Evolutionary conservation across 2,797 vertebrate genomes (phyloP).

Genomic region (Chloroceryle amazona): DNA sequence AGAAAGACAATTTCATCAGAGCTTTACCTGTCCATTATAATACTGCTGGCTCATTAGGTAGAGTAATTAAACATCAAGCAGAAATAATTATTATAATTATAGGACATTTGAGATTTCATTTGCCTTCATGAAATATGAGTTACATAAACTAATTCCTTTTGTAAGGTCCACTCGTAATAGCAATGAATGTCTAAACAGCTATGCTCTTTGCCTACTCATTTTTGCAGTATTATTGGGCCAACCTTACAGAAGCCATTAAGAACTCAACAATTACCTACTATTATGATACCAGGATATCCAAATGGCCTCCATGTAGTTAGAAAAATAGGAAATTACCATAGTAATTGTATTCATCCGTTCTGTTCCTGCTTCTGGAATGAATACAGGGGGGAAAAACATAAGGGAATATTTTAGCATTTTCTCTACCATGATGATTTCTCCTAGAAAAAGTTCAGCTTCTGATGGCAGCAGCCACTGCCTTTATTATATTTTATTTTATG

Average conservation of each 20-base stretch:
- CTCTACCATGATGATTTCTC: background rate
- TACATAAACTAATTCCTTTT: constrained; percentile 56
- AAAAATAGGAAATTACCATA: constrained; percentile 51
- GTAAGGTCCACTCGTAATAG: background rate
- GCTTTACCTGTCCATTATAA: constrained; percentile 58
- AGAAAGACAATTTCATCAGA: constrained; percentile 19
- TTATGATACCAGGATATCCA: constrained; percentile 42
- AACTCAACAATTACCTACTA: constrained; percentile 44
- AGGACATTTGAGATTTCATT: constrained; percentile 57
- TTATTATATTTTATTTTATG: background rate
- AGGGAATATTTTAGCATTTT: background rate
- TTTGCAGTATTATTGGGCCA: constrained; percentile 37
- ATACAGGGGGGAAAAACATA: background rate
- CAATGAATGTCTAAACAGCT: constrained; percentile 18
- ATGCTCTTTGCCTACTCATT: constrained; percentile 33
- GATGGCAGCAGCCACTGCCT: background rate
- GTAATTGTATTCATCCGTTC: background rate
- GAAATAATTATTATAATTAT: constrained; percentile 76
- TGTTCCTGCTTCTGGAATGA: constrained; percentile 6
- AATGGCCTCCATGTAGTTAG: background rate
- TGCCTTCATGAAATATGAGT: constrained; percentile 48
- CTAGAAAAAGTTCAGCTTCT: background rate
- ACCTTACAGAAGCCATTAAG: constrained; percentile 19
- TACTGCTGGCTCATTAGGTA: constrained; percentile 35
- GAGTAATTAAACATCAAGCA: constrained; percentile 69